phyloP scores from a whole-genome alignment of 2,113 vertebrate genomes.

The Saccopteryx bilineata region DNA sequence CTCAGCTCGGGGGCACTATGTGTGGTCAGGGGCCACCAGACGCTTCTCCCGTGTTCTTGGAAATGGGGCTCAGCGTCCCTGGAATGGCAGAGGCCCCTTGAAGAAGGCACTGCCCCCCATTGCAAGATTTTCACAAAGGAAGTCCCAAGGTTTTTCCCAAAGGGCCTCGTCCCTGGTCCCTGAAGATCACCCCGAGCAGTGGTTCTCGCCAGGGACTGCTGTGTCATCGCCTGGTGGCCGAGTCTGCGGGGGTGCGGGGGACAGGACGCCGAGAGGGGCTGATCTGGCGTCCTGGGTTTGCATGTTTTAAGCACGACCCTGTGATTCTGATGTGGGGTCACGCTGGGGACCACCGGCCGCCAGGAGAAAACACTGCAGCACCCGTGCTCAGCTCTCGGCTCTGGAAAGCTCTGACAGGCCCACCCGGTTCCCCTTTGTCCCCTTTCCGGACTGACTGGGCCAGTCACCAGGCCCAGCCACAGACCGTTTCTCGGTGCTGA shows the following conservation, averaged over 20 bases:
- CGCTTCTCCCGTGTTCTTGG: neutral
- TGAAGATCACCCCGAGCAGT: accelerated
- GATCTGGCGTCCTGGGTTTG: accelerated
- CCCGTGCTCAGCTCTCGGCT: accelerated
- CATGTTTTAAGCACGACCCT: neutral
- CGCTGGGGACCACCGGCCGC: accelerated
- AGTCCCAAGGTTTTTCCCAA: no score
- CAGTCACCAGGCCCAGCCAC: accelerated
- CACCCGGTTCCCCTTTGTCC: accelerated
- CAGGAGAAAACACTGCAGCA: accelerated
- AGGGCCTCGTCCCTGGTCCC: accelerated
- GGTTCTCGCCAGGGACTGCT: accelerated
- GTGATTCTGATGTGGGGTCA: accelerated
- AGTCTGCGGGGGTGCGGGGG: accelerated
- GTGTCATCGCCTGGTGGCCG: no score
- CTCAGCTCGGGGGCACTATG: accelerated
- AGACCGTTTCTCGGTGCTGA: neutral
- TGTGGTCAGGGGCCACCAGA: accelerated
- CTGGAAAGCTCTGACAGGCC: accelerated
- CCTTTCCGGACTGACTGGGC: neutral
- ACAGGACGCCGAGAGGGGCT: neutral
- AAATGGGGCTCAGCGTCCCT: neutral
- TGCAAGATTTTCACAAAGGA: no score
- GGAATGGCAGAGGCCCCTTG: neutral
- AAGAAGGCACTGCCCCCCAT: neutral